phyloP scores from a whole-genome alignment of 2,113 vertebrate genomes.

The Ameiurus melas region DNA sequence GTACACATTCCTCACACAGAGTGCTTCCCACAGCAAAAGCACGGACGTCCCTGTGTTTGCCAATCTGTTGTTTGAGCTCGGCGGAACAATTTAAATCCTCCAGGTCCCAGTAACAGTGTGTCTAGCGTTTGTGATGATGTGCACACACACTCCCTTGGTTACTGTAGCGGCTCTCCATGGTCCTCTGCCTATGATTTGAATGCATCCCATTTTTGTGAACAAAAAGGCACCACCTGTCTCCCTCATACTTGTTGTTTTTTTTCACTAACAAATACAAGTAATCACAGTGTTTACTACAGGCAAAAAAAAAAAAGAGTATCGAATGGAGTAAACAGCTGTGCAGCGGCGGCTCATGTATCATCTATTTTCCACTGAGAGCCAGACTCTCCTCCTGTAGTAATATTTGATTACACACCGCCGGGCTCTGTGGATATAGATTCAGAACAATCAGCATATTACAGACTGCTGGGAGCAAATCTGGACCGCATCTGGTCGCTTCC shows the following conservation, averaged over 20 bases:
- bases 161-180: background rate
- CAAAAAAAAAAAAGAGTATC: slow-evolving; percentile 29
- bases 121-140: slow-evolving; percentile 45
- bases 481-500: slow-evolving; percentile 43
- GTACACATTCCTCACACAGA: slow-evolving; percentile 32
- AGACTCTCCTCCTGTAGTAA: slow-evolving; percentile 49
- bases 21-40: slow-evolving; percentile 37
- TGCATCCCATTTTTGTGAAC: background rate
- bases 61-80: slow-evolving; percentile 58
- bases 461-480: slow-evolving; percentile 49
- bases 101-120: slow-evolving; percentile 33
- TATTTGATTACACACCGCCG: slow-evolving; percentile 52
- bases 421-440: slow-evolving; percentile 45
- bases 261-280: slow-evolving; percentile 31
- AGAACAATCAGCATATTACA: slow-evolving; percentile 42
- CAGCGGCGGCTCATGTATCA: slow-evolving; percentile 39
- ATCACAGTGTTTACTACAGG: slow-evolving; percentile 49
- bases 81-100: slow-evolving; percentile 51
- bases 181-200: background rate
- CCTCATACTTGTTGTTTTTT: slow-evolving; percentile 18
- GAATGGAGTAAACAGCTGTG: slow-evolving; percentile 52
- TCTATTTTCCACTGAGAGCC: slow-evolving; percentile 48
- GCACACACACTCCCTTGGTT: slow-evolving; percentile 8
- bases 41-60: slow-evolving; percentile 35
- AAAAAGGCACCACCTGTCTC: slow-evolving; percentile 32